These are phyloP conservation scores for Eupithecia pulchellata DNA, from an alignment of 2,888 invertebrate species.

Conservation along the genomic window DNA sequence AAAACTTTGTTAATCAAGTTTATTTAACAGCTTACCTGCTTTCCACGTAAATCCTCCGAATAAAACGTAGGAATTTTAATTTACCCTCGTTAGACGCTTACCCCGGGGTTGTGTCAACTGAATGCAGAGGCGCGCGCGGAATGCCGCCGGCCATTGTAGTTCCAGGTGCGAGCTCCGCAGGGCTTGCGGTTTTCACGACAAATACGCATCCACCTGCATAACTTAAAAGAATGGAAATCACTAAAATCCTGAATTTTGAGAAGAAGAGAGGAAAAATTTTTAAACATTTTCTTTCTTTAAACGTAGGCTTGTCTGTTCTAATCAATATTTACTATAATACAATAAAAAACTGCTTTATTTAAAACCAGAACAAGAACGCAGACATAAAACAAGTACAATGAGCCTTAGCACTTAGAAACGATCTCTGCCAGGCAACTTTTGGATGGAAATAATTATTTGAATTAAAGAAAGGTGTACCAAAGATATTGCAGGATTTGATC, in stretches of 20 bases:
- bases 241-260: neutral
- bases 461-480: no score
- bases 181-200: neutral
- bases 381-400: no score
- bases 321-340: neutral
- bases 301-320: neutral
- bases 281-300: neutral
- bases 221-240: neutral
- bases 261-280: neutral
- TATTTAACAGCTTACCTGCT: slow-evolving; percentile 46
- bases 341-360: no score
- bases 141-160: slow-evolving; percentile 8
- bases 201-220: neutral
- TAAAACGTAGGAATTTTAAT: slow-evolving; percentile 77
- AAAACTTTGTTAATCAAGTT: neutral
- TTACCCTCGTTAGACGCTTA: slow-evolving; percentile 70
- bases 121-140: slow-evolving; percentile 17
- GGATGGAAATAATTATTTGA: no score
- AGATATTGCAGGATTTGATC: no score
- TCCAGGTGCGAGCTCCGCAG: neutral
- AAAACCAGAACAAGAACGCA: no score
- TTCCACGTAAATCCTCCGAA: slow-evolving; percentile 46
- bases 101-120: slow-evolving; percentile 40
- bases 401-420: no score
- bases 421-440: no score